These are phyloP conservation scores for Nyctereutes procyonoides DNA, from an alignment of 2,113 vertebrate species.

Conservation along the genomic window DNA sequence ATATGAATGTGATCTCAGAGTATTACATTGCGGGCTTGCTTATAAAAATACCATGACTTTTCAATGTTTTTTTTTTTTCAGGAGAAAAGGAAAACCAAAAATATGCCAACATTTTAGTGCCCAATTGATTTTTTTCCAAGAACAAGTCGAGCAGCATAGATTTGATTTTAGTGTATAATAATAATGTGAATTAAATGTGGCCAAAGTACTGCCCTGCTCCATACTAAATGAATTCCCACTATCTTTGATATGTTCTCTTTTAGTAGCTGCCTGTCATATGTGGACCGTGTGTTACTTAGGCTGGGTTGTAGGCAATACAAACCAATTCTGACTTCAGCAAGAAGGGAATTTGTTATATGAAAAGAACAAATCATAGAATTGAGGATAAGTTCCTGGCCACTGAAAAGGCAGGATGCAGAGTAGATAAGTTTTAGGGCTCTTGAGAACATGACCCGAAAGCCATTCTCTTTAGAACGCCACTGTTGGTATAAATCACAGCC, in stretches of 20 bases:
- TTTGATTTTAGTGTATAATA: not conserved
- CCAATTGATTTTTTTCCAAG: conserved; percentile 24
- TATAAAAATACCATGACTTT: not conserved
- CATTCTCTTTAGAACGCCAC: not conserved
- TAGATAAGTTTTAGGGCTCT: not conserved
- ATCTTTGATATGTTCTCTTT: not conserved
- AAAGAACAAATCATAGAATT: not conserved
- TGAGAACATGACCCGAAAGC: not conserved
- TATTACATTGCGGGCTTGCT: not conserved
- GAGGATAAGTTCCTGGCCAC: not conserved
- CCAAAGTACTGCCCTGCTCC: not conserved
- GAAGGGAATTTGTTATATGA: not conserved
- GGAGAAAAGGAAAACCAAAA: conserved; percentile 14
- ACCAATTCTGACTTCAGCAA: not conserved
- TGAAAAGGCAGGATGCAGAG: not conserved
- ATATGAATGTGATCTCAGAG: conserved; percentile 38
- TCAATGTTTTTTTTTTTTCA: not conserved
- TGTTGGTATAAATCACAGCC: not conserved
- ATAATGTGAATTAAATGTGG: not conserved
- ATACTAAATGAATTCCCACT: not conserved
- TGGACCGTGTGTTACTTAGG: not conserved
- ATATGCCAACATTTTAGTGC: not conserved
- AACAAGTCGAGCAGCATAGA: not conserved
- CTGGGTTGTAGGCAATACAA: not conserved
- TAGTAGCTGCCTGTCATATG: not conserved